A percentile compares a stretch with the other conserved stretches of the same genome.
phyloP scores from a whole-genome alignment of 2,888 invertebrate species.

The Cinara cedri region DNA sequence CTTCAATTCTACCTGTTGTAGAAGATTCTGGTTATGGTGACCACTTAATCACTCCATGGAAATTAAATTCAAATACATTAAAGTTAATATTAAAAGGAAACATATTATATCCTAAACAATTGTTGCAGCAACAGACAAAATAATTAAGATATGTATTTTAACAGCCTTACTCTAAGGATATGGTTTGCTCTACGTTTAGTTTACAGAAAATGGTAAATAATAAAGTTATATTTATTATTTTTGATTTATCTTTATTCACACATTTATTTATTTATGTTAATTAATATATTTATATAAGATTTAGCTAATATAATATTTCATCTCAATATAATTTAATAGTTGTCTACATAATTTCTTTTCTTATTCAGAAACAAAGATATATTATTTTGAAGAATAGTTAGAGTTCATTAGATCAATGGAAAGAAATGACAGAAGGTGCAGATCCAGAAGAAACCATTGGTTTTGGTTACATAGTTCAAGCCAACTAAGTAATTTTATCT shows the following conservation, averaged over 20 bases:
- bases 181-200: slow-evolving; percentile 94
- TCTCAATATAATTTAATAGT: neutral
- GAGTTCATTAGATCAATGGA: slow-evolving; percentile 92
- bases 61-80: slow-evolving; percentile 83
- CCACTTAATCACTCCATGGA: slow-evolving; percentile 90
- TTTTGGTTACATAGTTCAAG: slow-evolving; percentile 93
- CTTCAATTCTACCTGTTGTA: slow-evolving; percentile 90
- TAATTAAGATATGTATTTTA: slow-evolving; percentile 87
- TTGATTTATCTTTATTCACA: slow-evolving; percentile 31
- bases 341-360: slow-evolving; percentile 26
- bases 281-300: neutral
- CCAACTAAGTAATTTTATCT: slow-evolving; percentile 94
- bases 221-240: slow-evolving; percentile 27
- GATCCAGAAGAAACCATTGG: slow-evolving; percentile 64
- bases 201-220: slow-evolving; percentile 82
- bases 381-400: slow-evolving; percentile 86
- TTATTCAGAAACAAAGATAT: slow-evolving; percentile 77
- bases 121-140: slow-evolving; percentile 86
- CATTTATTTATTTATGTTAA: slow-evolving; percentile 55
- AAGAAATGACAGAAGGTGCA: slow-evolving; percentile 71
- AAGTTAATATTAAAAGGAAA: slow-evolving; percentile 73
- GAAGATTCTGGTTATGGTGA: slow-evolving; percentile 91
- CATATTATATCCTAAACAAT: slow-evolving; percentile 86
- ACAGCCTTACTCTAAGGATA: slow-evolving; percentile 94
- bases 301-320: neutral